Evolutionary conservation across 2,888 invertebrate species (phyloP), one percentile per base, ranked within the genome.

Genomic region (Agelastica alni): DNA sequence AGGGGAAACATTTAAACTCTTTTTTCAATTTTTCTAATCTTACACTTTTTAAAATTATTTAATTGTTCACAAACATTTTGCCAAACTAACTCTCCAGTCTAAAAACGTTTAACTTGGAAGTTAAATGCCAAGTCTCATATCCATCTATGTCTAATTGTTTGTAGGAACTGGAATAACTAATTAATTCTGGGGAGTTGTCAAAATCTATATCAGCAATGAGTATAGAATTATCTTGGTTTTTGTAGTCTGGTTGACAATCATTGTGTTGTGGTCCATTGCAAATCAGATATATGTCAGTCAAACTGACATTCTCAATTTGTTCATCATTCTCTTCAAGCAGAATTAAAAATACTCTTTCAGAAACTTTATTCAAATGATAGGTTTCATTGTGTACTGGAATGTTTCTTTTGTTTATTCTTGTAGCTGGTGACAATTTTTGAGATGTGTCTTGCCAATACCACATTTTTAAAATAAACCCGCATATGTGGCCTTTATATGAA

Each of bases 381-480:
- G 67, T 69, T 39, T 62, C 61, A 48, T 70, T 70, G 45, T 52
- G 55, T 36, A 51, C 30, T 22, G 58, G 51, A 4, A 64, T 43
- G 22, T 58, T 68, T 31, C 62, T 58, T 55, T 61, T 66, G 49
- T 59, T 49, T 32, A 64, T 59, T 49, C 59, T 54, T 17, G 56
- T 51, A n/a, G 53, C 51, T 17, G 60, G 61, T 37, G 61, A 57
- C 20, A 62, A 42, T 52, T 65, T 66, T 47, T 46, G 53, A 9
- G 59, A 49, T 22, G 59, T 47, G 12, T 65, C 80, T 59, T 81
- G 82, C 89, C 89, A 91, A 69, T 88, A 86, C 91, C 91, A 91
- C 75, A 90, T 86, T 79, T 91, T 91, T 64, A 91, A 77, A 12
- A 89, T 87, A 75, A 90, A 91, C 0, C 91, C 91, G 44, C 85